Percentiles rank a stretch among this genome's conserved stretches.
phyloP scores from a whole-genome alignment of 2,888 invertebrate species.

The Perizoma affinitatum region DNA sequence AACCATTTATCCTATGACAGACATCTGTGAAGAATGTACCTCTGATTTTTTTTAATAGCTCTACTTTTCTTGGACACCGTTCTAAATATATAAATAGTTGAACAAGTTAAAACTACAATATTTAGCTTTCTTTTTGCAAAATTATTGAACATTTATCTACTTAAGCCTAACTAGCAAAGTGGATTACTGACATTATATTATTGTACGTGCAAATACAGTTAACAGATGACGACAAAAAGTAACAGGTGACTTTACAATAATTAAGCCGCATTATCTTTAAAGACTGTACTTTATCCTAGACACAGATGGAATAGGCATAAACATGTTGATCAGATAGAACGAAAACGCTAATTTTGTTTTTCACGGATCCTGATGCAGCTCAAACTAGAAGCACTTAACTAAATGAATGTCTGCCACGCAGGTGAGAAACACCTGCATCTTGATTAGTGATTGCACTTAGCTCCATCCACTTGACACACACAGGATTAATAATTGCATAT shows the following conservation, averaged over 20 bases:
- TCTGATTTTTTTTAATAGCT: no score
- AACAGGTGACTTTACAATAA: conserved; percentile 33
- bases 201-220: conserved; percentile 26
- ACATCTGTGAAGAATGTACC: conserved; percentile 1
- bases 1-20: conserved; percentile 8
- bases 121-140: conserved; percentile 2
- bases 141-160: conserved; percentile 23
- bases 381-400: conserved; percentile 60
- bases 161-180: conserved; percentile 25
- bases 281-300: conserved; percentile 26
- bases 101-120: neutral
- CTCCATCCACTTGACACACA: conserved; percentile 62
- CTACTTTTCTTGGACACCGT: no score
- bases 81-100: no score
- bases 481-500: conserved; percentile 68
- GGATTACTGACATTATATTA: conserved; percentile 27
- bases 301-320: conserved; percentile 37
- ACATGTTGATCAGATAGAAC: conserved; percentile 33
- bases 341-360: conserved; percentile 56
- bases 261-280: conserved; percentile 31
- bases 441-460: conserved; percentile 76
- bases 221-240: conserved; percentile 27
- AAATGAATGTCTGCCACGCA: conserved; percentile 61
- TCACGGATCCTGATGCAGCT: conserved; percentile 45
- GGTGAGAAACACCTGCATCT: conserved; percentile 77